Evolutionary conservation across 2,888 invertebrate genomes (phyloP), one percentile per base, ranked within the genome.

Genomic region (Stenodera caucasica): DNA sequence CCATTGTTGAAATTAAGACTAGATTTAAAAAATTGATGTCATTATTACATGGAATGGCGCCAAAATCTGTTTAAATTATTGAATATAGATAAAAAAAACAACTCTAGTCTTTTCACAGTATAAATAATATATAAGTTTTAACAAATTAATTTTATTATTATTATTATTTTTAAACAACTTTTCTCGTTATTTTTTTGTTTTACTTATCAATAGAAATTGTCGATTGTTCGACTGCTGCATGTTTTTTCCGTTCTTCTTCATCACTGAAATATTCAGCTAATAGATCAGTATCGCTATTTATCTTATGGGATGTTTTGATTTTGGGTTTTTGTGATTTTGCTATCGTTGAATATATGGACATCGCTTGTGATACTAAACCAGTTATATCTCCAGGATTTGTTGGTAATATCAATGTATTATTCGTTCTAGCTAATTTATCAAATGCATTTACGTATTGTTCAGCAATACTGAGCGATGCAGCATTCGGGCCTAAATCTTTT

Each of bases 361-460:
- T 84, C 1, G 87, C 87, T 86, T 94, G 92, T 49, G 91, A 86
- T 14, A 95, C 93, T 78, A 94, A 83, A 73, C 83, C 85, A 8
- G 91, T 85, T 5, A 94, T 87, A 74, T 92, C 91, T 4, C 92
- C 91, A 3, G 91, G 90, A 80, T 97, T 96, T 18, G 92, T 87
- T 0, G 98, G 98, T 67, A 99, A 81, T 70, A 99, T 92, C 62
- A 99, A 84, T 0, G 98, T 99, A 80, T 98, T 99, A 76, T 90
- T 93, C 11, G 90, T 90, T 79, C 93, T 91, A 0, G 99, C 98
- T 65, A 99, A 82, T 75, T 96, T 91, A 75, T 92, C 88, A 81
- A 99, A 99, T 12, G 98, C 98, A 18, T 86, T 82, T 37, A 99
- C 94, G 78, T 99, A 99, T 77, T 98, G 94, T 76, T 99, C 98